Conservation (phyloP, 2,888 invertebrate genomes). For the Pammene aurita region DNA sequence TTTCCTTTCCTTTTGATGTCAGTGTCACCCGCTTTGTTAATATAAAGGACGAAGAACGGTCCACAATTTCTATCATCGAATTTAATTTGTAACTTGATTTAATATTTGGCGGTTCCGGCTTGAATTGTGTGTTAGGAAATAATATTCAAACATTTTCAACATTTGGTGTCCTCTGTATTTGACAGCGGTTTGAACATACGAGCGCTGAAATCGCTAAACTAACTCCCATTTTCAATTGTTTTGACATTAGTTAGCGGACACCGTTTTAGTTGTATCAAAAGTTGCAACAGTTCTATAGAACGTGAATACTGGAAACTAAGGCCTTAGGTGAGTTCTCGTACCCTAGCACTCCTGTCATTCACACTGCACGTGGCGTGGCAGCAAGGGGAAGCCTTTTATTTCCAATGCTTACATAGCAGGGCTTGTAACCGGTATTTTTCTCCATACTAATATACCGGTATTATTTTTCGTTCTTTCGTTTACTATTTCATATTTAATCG, state of each 20-base stretch:
- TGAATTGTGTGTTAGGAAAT: slow-evolving; percentile 10
- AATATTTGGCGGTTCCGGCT: background rate
- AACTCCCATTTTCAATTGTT: slow-evolving; percentile 1
- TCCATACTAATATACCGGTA: too few species aligned
- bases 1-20: slow-evolving; percentile 27
- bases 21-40: slow-evolving; percentile 2
- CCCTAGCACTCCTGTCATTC: too few species aligned
- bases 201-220: slow-evolving; percentile 12
- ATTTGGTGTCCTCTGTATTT: slow-evolving; percentile 17
- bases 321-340: too few species aligned
- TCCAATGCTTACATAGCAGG: background rate
- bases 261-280: too few species aligned
- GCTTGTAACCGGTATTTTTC: too few species aligned
- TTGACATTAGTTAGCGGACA: too few species aligned
- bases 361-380: background rate
- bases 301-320: too few species aligned
- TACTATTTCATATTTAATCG: too few species aligned
- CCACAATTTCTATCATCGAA: background rate
- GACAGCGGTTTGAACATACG: slow-evolving; percentile 13
- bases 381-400: background rate
- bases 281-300: too few species aligned
- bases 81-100: background rate
- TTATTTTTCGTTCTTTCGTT: too few species aligned
- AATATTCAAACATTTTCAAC: slow-evolving; percentile 2
- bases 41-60: slow-evolving; percentile 1